phyloP scores from a whole-genome alignment of 2,797 vertebrate species.

The Dendrocincla fuliginosa region DNA sequence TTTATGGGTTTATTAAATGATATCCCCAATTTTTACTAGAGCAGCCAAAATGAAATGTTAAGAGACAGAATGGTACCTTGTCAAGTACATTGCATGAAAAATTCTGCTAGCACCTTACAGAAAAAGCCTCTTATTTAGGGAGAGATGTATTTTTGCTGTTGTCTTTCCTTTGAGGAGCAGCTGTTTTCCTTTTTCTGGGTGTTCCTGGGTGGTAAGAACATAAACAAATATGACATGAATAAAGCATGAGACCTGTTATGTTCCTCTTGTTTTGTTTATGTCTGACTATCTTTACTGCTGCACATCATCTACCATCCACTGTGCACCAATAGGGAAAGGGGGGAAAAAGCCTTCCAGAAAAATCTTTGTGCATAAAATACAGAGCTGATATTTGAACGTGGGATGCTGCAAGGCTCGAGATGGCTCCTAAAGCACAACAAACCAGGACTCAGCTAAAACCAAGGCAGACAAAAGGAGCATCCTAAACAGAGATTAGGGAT shows the following conservation, averaged over 20 bases:
- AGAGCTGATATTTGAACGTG: background rate
- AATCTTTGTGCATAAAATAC: background rate
- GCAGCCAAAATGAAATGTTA: background rate
- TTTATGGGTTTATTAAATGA: background rate
- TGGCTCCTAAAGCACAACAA: background rate
- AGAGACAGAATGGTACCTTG: background rate
- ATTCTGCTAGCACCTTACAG: background rate
- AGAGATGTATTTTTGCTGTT: background rate
- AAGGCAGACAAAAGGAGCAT: background rate
- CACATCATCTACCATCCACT: background rate
- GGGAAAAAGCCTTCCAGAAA: background rate
- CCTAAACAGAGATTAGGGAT: background rate
- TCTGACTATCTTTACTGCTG: background rate
- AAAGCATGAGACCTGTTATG: conserved; percentile 26
- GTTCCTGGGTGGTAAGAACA: background rate
- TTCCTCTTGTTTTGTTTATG: conserved; percentile 3
- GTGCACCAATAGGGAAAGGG: background rate
- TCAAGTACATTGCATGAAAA: background rate
- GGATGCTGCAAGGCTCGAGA: background rate
- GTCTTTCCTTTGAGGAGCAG: background rate
- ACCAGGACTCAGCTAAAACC: background rate
- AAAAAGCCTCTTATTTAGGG: background rate
- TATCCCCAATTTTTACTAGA: background rate
- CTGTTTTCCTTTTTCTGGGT: conserved; percentile 3
- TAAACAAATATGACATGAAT: conserved; percentile 41